Evolutionary conservation across 2,113 vertebrate species (phyloP).

Genomic region (Pedionomus torquatus): DNA sequence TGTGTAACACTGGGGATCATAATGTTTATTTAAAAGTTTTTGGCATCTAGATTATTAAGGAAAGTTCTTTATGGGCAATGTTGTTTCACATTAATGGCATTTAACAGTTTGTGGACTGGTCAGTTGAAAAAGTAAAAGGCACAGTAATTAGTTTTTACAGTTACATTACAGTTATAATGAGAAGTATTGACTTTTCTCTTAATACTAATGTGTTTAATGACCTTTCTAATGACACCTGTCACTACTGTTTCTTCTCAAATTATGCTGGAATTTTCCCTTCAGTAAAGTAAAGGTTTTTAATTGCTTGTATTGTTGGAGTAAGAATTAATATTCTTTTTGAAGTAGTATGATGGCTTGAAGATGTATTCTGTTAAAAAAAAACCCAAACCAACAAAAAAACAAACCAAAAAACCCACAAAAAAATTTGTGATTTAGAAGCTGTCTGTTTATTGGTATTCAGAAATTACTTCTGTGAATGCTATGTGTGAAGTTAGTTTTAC

Average conservation of each 20-base stretch:
- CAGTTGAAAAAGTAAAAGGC: neutral
- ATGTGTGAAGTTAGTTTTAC: neutral
- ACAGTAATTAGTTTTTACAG: neutral
- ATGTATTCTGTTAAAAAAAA: neutral
- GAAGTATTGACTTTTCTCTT: constrained; percentile 33
- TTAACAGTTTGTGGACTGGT: neutral
- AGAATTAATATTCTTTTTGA: neutral
- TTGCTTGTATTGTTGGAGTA: constrained; percentile 1
- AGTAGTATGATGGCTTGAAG: neutral
- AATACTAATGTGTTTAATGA: constrained; percentile 28
- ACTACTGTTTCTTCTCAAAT: constrained; percentile 14
- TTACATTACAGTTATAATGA: constrained; percentile 39
- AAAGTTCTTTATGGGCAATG: neutral
- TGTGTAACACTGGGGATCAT: neutral
- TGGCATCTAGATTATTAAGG: neutral
- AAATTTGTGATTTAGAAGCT: neutral
- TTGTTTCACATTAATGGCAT: neutral
- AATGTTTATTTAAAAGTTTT: neutral
- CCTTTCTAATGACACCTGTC: constrained; percentile 33
- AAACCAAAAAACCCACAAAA: neutral
- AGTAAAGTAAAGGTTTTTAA: neutral
- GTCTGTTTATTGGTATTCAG: neutral
- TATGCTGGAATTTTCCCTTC: neutral
- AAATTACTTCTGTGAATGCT: neutral
- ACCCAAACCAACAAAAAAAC: too few relatives aligned